phyloP scores from a whole-genome alignment of 2,797 vertebrate species.

The Poecilia wingei region DNA sequence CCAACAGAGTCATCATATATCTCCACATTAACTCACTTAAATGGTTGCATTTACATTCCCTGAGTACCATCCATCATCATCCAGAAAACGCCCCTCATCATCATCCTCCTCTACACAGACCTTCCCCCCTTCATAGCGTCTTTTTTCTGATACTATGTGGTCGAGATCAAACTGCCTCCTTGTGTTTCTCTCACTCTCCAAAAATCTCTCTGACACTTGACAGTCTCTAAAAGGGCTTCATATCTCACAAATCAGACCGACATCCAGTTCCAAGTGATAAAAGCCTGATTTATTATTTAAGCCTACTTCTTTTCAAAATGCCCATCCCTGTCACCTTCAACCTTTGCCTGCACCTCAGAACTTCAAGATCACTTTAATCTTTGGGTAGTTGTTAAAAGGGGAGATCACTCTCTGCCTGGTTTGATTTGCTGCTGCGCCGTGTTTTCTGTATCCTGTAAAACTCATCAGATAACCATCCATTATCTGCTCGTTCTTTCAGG shows the following conservation, averaged over 20 bases:
- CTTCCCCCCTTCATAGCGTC: slow-evolving; percentile 35
- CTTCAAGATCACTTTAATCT: slow-evolving; percentile 43
- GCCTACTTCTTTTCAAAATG: slow-evolving; percentile 19
- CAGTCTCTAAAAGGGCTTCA: slow-evolving; percentile 54
- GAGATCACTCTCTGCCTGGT: slow-evolving; percentile 2
- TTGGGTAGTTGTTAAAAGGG: slow-evolving; percentile 27
- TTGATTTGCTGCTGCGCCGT: slow-evolving; percentile 24
- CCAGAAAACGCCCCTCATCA: slow-evolving; percentile 32
- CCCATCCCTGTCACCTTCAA: slow-evolving; percentile 4
- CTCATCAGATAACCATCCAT: not conserved
- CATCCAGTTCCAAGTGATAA: slow-evolving; percentile 52
- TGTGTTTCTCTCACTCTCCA: slow-evolving; percentile 40
- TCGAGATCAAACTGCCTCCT: slow-evolving; percentile 57
- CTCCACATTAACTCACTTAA: slow-evolving; percentile 8
- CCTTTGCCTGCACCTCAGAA: slow-evolving; percentile 20
- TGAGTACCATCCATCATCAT: slow-evolving; percentile 18
- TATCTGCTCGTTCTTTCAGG: not conserved
- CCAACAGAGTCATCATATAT: not conserved
- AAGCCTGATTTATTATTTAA: slow-evolving; percentile 69
- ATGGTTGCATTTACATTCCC: slow-evolving; percentile 12
- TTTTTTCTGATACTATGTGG: slow-evolving; percentile 69
- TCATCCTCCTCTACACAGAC: slow-evolving; percentile 31
- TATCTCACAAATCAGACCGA: slow-evolving; percentile 49
- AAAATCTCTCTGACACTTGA: slow-evolving; percentile 60
- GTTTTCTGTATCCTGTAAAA: slow-evolving; percentile 17